Evolutionary conservation across 1,140 invertebrate genomes (phyloP), one percentile per base, ranked within the genome.

Genomic region (Heliconius melpomene): DNA sequence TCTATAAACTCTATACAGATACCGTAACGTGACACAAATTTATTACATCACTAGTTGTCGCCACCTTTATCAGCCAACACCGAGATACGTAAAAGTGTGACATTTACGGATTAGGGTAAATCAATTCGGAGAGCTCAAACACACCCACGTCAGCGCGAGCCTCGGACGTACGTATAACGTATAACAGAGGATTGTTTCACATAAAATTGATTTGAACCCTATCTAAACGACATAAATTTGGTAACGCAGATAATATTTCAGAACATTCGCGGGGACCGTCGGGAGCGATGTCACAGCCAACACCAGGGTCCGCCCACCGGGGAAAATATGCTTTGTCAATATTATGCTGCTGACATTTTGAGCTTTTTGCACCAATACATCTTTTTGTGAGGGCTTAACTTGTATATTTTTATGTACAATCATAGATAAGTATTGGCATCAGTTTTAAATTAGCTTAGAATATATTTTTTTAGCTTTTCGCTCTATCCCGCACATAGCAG

Each of bases 21-120:
- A 60, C n/a, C 7, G 57, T 60, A 60, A 76, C 57, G 75, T 76
- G 57, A 46, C 57, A n/a, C 66, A 57, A 76, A 76, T 76, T 76
- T 76, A 76, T 76, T 54, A 78, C 60, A 46, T 38, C 16, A 36
- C 40, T 78, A 72, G 76, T 78, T 72, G 66, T 72, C 76, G 50
- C 26, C 32, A 77, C 79, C 72, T 80, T 80, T 77, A 80, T 80
- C 76, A 78, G 70, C 50, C 70, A 38, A 54, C 75, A 82, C 52
- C 70, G 79, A 82, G 78, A 82, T 84, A 72, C 80, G 83, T 77
- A 88, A 91, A 88, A 88, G 76, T 82, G 82, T 92, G 89, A 92
- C 90, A 87, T 88, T 89, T 90, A 90, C 87, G 83, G 89, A 92
- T 92, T 89, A 91, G 89, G 89, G 90, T 89, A 87, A 90, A 92